Base-by-base conservation (phyloP, 2,888 invertebrate genomes). In the Microplitis deprimator region DNA sequence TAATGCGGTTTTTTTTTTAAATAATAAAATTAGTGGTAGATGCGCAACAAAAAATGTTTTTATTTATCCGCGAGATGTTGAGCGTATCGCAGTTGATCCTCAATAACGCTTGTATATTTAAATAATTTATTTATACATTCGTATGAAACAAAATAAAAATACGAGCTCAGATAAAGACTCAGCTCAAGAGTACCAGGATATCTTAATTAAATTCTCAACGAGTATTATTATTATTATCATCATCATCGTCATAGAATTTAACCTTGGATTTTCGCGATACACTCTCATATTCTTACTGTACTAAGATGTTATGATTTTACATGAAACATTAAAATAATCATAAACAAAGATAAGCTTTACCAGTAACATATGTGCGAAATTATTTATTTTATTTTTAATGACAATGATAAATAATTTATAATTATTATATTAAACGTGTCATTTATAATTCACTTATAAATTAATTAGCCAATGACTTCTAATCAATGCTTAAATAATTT, bases 131-230 rank as follows among this genome's bases (percentile, higher is more conserved):
- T 50, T 50, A 50, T 50, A 50, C 50, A 50, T 50, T 50, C 13
- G 50, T 50, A 8, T 50, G 13, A 13, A 13, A 50, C 13, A 50
- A 50, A 50, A 10, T 50, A 13, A 8, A 50, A 50, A 50, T 50
- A 50, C 13, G 6, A 50, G 50, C 13, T 50, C 50, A 13, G 50
- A 50, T 50, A 50, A 50, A 50, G 13, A 13, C 50, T 62, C 62
- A 62, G 6, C 67, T 38, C 10, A 5, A 67, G 67, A 20, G 67
- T 38, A 38, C n/a, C 62, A 71, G 70, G 71, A 77, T 77, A 77
- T 71, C 77, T 77, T 75, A 74, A 76, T 77, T 77, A 68, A 73
- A 77, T 76, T 76, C 65, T 60, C 29, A 50, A 50, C 50, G 13
- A 38, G 70, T 13, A 60, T 72, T 68, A n/a, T 72, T 68, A n/a